Evolutionary conservation across 2,113 vertebrate genomes (phyloP).

Genomic region (Orthonyx spaldingii): DNA sequence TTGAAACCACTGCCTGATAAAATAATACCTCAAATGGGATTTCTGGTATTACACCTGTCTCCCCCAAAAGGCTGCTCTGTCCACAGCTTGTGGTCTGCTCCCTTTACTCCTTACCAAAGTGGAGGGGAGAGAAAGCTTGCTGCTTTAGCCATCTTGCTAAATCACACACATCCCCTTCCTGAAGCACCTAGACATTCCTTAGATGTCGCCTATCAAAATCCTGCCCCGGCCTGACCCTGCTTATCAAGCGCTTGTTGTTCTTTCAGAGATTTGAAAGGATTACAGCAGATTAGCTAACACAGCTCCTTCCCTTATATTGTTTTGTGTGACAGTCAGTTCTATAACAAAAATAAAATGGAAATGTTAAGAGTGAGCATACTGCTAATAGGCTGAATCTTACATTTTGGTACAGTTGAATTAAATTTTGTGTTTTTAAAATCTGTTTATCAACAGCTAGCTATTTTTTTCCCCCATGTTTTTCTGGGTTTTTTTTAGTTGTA

Average conservation of each 20-base stretch:
- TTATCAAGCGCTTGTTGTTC: slow-evolving; percentile 48
- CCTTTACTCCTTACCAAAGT: background rate
- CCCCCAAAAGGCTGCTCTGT: background rate
- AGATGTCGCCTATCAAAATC: slow-evolving; percentile 49
- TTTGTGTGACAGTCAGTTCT: background rate
- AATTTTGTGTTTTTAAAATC: background rate
- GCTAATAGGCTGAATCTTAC: background rate
- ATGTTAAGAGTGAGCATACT: background rate
- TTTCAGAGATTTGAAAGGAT: slow-evolving; percentile 50
- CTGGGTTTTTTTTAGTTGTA: slow-evolving; percentile 16
- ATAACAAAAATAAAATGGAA: background rate
- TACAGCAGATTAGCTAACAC: slow-evolving; percentile 48
- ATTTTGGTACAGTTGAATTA: background rate
- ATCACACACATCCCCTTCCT: slow-evolving; percentile 30
- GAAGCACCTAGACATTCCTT: slow-evolving; percentile 58
- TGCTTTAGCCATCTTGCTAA: background rate
- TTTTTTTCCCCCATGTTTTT: background rate
- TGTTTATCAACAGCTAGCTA: background rate
- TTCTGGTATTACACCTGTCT: background rate
- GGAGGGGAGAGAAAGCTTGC: background rate
- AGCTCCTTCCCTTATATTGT: background rate
- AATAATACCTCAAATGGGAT: rapidly evolving
- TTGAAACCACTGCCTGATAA: background rate
- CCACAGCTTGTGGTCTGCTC: background rate
- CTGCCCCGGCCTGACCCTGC: slow-evolving; percentile 50